Evolutionary conservation across 1,140 invertebrate genomes (phyloP).

Genomic region (Drosophila hydei): DNA sequence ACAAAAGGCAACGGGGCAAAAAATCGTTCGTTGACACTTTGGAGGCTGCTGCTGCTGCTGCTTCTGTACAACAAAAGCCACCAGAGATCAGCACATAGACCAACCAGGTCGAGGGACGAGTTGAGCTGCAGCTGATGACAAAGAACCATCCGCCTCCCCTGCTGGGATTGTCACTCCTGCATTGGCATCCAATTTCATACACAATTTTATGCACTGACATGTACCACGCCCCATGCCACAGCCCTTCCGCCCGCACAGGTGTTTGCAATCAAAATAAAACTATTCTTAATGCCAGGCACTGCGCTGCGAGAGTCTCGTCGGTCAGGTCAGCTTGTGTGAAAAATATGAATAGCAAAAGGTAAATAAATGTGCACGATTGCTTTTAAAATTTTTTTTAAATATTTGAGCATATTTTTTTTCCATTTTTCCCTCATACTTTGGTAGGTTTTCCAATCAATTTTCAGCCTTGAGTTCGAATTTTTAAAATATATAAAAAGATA

Average conservation of each 20-base stretch:
- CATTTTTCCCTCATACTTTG: no score
- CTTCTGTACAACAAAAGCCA: slow-evolving; percentile 4
- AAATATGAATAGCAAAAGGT: no score
- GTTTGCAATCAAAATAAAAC: background rate
- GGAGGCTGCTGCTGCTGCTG: slow-evolving; percentile 19
- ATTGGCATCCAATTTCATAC: slow-evolving; percentile 57
- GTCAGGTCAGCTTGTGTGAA: no score
- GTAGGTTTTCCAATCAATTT: background rate
- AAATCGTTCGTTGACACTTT: slow-evolving; percentile 77
- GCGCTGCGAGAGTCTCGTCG: no score
- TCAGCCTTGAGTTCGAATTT: no score
- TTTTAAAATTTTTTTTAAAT: no score
- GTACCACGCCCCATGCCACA: slow-evolving; percentile 1
- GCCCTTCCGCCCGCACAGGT: slow-evolving; percentile 1
- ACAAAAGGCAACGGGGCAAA: slow-evolving; percentile 57
- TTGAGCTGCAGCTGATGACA: background rate
- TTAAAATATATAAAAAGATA: no score
- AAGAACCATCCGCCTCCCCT: background rate
- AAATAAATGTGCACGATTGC: no score
- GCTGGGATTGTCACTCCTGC: slow-evolving; percentile 35
- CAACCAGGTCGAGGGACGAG: background rate
- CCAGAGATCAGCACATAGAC: slow-evolving; percentile 31
- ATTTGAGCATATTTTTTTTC: no score
- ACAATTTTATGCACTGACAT: slow-evolving; percentile 63
- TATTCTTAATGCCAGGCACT: no score